Base-by-base conservation (phyloP, 2,113 vertebrate genomes). In the Otis tarda region DNA sequence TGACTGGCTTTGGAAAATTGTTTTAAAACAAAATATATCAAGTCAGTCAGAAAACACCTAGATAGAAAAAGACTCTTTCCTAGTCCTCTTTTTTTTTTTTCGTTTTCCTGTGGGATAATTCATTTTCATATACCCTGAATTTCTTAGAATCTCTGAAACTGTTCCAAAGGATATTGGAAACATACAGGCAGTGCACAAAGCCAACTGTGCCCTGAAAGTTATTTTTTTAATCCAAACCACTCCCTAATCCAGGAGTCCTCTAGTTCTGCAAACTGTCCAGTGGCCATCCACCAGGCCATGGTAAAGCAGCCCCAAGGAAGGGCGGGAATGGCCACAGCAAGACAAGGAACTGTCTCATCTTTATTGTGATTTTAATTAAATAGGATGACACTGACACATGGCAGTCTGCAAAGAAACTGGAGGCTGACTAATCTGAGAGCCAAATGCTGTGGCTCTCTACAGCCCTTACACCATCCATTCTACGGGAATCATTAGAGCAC, bases 1-100 rank as follows among this genome's bases (percentile, higher is more conserved):
- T 77, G 37, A 83, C 77, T 75, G 35, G 33, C 39, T 95, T 82
- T 92, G 35, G 60, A 93, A 94, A 95, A 45, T 75, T 91, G 33
- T 50, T 76, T 85, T 89, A 56, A 65, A 39, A 43, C 92, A 95
- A 95, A 82, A 86, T 75, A 24, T 2, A 6, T 35, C n/a, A 57
- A 79, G 33, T 87, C 14, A 14, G n/a, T 64, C 50, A 47, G 35
- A 83, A 94, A 75, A 45, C 37, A 84, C 8, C 10, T 28, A 76
- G 5, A 43, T 12, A 59, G 35, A 63, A 68, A n/a, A 57, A 56
- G 6, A 30, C 22, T 64, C 10, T 47, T 60, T 76, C 15, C 8
- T 27, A 49, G 10, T 28, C 47, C 14, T 52, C 11, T 33, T 19
- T 10, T 47, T 56, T 39, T 39, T 39, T 35, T 5, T 37, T 43